Base-by-base conservation (phyloP, 2,797 vertebrate genomes). In the Acomys russatus region DNA sequence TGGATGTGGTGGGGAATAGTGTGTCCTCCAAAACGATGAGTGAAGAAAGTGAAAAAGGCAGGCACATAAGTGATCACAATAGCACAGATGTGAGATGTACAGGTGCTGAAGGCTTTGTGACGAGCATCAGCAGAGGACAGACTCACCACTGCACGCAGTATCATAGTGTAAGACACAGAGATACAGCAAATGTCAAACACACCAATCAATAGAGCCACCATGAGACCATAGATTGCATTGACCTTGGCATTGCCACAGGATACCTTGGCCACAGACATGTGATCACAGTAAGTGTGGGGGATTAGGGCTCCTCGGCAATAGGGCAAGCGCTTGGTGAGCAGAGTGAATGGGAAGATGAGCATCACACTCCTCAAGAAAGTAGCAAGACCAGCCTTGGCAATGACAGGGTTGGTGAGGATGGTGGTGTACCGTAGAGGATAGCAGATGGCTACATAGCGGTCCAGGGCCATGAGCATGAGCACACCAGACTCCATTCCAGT, bases 311-410 rank as follows among this genome's bases (percentile, higher is more conserved):
- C 86, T 87, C 94, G 95, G 89, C 98, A 99, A 18, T 98, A 98
- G 0, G 97, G 97, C 70, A 99, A 93, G 0, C 95, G 97, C 1
- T 98, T 74, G 9, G 95, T 98, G 64, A 99, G 97, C 33, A 98
- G 94, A 12, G 98, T 28, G 1, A 98, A 91, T 54, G 98, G 93
- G 0, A 66, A 28, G 1, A 98, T 96, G 4, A 98, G 5, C 1
- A 98, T 1, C 0, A 97, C 49, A 10, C 97, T 95, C 4, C 95
- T 35, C 1, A 51, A 54, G 97, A 98, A 98, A 0, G 98, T 98
- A 0, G 64, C 91, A 70, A 95, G 28, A 0, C 98, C 98, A 64
- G 98, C 96, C 44, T 92, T 97, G 10, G 96, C 91, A 94, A 99
- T 98, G 49, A 97, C 70, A 70, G 95, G 91, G 71, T 96, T 98